A percentile compares a stretch with the other conserved stretches of the same genome.
phyloP scores from a whole-genome alignment of 2,113 vertebrate species.

The Rhineura floridana region DNA sequence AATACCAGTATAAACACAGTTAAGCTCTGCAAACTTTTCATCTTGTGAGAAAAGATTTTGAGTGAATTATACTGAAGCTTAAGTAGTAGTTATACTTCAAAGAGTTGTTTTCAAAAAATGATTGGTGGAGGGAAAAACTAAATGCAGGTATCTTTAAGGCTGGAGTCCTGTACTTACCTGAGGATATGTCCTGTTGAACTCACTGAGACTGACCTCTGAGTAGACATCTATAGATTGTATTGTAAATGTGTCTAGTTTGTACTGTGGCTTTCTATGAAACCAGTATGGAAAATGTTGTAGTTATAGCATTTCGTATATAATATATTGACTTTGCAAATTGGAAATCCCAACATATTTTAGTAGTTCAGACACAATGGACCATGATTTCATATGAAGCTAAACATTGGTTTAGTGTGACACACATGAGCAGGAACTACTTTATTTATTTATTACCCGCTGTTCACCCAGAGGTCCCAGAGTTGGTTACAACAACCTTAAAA shows the following conservation, averaged over 20 bases:
- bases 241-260: conserved; percentile 33
- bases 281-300: conserved; percentile 28
- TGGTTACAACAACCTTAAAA: too few relatives aligned
- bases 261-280: background rate
- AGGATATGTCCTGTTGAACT: background rate
- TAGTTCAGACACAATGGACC: background rate
- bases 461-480: too few relatives aligned
- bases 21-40: conserved; percentile 60
- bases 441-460: too few relatives aligned
- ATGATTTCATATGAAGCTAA: background rate
- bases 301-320: conserved; percentile 40
- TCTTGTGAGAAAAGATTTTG: conserved; percentile 60
- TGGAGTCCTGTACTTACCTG: background rate
- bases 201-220: background rate
- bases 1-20: conserved; percentile 60
- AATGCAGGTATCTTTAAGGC: background rate
- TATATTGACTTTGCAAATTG: background rate
- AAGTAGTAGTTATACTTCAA: conserved; percentile 50
- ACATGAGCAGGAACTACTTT: background rate
- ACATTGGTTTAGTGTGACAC: background rate
- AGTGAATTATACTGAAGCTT: conserved; percentile 43
- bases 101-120: conserved; percentile 37
- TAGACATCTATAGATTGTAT: background rate
- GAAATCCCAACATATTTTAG: background rate
- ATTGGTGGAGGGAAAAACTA: conserved; percentile 4